phyloP scores from a whole-genome alignment of 2,888 invertebrate genomes.

The Pachliopta kotzebuea region DNA sequence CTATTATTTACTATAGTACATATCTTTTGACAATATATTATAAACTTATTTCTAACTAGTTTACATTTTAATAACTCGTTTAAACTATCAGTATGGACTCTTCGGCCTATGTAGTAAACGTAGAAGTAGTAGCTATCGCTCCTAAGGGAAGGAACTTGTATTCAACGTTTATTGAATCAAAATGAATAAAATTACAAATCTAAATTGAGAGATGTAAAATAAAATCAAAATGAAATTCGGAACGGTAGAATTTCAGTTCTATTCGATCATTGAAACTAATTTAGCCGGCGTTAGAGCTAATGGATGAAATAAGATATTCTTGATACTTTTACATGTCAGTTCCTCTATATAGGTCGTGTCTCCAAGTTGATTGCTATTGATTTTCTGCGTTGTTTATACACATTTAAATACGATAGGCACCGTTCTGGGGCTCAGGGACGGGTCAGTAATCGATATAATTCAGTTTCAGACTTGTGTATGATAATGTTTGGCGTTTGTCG shows the following conservation, averaged over 20 bases:
- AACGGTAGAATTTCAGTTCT: background rate
- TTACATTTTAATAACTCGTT: no score
- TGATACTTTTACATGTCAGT: conserved; percentile 35
- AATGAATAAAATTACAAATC: no score
- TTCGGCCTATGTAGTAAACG: no score
- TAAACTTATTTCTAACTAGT: no score
- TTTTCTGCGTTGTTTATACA: conserved; percentile 53
- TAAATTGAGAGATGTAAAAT: no score
- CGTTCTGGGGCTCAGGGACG: conserved; percentile 49
- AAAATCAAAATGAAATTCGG: background rate
- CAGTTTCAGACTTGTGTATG: conserved; percentile 39
- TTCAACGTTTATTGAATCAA: no score
- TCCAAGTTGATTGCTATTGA: conserved; percentile 56
- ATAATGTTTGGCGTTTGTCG: conserved; percentile 27
- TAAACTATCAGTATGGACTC: no score
- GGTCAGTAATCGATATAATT: conserved; percentile 50
- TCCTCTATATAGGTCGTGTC: conserved; percentile 35
- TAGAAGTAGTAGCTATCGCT: no score
- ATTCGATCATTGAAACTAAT: background rate
- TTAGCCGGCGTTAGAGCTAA: conserved; percentile 22
- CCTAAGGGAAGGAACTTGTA: no score
- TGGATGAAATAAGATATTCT: conserved; percentile 9
- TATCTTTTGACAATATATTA: no score
- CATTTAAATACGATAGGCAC: conserved; percentile 51
- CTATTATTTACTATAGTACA: no score